Conservation (phyloP, 2,888 invertebrate genomes). For the Timema podura region DNA sequence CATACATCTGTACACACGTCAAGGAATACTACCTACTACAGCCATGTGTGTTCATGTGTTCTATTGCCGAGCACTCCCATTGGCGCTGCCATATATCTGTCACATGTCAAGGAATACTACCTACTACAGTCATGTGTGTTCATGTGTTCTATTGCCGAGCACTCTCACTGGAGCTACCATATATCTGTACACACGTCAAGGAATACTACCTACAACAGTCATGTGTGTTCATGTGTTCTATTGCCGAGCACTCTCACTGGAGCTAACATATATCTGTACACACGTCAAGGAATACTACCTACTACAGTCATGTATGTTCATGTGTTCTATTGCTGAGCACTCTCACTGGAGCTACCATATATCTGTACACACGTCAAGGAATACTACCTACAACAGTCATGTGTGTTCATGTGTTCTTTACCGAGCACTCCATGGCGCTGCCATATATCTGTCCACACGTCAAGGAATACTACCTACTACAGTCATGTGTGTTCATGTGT, state of each 20-base stretch:
- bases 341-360: constrained; percentile 78
- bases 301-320: too few relatives aligned
- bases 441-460: constrained; percentile 59
- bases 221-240: too few relatives aligned
- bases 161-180: constrained; percentile 73
- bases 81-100: constrained; percentile 75
- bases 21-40: background rate
- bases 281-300: background rate
- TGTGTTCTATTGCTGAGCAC: constrained; percentile 30
- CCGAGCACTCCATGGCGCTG: constrained; percentile 60
- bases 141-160: too few relatives aligned
- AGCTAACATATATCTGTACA: constrained; percentile 72
- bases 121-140: too few relatives aligned
- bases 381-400: background rate
- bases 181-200: constrained; percentile 56
- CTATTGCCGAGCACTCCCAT: too few relatives aligned
- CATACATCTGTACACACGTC: constrained; percentile 59
- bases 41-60: too few relatives aligned
- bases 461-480: background rate
- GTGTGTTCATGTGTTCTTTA: too few relatives aligned
- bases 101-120: background rate
- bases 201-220: background rate
- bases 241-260: constrained; percentile 58
- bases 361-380: constrained; percentile 50
- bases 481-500: too few relatives aligned